phyloP scores from a whole-genome alignment of 2,113 vertebrate species.

The Dasypus novemcinctus region DNA sequence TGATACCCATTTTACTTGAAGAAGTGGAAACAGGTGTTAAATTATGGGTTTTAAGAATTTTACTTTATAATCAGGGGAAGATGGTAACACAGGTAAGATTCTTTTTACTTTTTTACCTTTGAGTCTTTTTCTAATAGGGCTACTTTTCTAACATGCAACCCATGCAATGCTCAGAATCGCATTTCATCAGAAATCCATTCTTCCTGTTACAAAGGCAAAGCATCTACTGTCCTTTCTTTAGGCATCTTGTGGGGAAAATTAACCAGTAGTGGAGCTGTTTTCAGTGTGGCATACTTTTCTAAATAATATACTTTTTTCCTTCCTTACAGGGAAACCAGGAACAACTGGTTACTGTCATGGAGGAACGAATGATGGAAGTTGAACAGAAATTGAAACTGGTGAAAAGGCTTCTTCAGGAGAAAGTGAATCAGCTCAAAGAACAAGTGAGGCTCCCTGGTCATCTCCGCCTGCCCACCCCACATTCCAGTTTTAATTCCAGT shows the following conservation, averaged over 20 bases:
- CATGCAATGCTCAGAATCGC: neutral
- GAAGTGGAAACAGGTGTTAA: neutral
- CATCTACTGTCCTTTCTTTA: neutral
- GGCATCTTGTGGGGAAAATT: neutral
- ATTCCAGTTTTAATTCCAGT: neutral
- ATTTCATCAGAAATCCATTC: conserved; percentile 49
- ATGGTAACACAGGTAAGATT: conserved; percentile 67
- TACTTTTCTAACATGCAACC: conserved; percentile 16
- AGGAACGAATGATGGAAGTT: conserved; percentile 93
- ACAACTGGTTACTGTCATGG: conserved; percentile 89
- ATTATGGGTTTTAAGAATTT: conserved; percentile 45
- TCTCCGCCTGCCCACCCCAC: neutral
- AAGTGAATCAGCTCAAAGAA: conserved; percentile 95
- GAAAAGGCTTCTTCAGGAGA: conserved; percentile 94
- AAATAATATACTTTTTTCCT: conserved; percentile 35
- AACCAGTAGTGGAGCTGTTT: neutral
- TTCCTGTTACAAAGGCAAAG: conserved; percentile 10
- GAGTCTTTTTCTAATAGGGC: conserved; percentile 36
- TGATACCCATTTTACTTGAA: conserved; percentile 16
- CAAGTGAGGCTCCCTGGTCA: conserved; percentile 85
- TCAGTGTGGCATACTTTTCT: conserved; percentile 36
- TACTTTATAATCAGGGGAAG: conserved; percentile 52
- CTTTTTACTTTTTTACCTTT: conserved; percentile 14
- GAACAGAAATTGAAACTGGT: conserved; percentile 92
- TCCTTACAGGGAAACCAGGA: conserved; percentile 86